phyloP scores from a whole-genome alignment of 2,797 vertebrate species.

The Squalus acanthias region DNA sequence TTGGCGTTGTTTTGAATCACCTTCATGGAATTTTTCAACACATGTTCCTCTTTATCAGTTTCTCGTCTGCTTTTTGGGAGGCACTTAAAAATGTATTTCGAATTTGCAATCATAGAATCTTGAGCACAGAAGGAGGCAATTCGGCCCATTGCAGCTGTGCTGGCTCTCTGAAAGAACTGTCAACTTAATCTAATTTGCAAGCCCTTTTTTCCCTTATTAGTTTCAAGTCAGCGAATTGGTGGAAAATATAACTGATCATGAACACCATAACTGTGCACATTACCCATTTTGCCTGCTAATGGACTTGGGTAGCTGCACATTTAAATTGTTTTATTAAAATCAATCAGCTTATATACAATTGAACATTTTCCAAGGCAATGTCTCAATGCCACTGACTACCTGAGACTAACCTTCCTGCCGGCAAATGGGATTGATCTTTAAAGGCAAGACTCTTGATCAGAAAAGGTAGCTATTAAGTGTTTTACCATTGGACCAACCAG shows the following conservation, averaged over 20 bases:
- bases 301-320: not conserved
- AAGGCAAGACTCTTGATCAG: not conserved
- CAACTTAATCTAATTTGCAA: not conserved
- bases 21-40: not conserved
- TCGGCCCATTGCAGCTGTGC: not conserved
- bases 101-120: not conserved
- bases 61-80: not conserved
- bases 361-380: not conserved
- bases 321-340: not conserved
- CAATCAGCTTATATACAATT: not conserved
- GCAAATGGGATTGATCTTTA: not conserved
- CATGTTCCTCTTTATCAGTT: not conserved
- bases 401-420: not conserved
- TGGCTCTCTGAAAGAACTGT: not conserved
- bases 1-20: not conserved
- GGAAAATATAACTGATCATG: not conserved
- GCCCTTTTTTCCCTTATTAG: not conserved
- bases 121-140: not conserved
- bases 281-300: not conserved
- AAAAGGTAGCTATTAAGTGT: not conserved
- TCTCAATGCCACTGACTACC: not conserved
- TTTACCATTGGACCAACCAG: not conserved
- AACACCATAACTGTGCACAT: not conserved
- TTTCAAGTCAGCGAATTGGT: not conserved
- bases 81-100: not conserved